Base-by-base conservation (phyloP, 2,113 vertebrate species). In the Micromys minutus region DNA sequence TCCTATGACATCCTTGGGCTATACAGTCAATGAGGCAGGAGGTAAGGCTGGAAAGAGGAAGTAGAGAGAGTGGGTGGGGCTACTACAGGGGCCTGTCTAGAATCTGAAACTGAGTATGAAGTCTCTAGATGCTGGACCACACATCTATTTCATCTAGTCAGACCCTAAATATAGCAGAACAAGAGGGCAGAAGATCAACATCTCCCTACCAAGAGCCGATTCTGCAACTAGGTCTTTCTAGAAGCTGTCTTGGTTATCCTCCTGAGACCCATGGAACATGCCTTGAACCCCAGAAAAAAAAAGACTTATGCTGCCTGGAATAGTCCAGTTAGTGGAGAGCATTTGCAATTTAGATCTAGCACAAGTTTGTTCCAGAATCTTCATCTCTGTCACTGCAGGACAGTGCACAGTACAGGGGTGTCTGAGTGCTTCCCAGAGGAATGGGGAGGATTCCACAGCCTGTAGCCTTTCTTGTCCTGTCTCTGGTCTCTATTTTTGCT, bases 401-500 rank as follows among this genome's bases (percentile, higher is more conserved):
- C 1, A 15, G 15, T 80, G 3, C 42, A 39, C 69, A 9, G 16
- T 45, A 11, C 2, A 81, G 50, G 63, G 13, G 47, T 0, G 8
- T 36, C 15, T 7, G 21, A 13, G 16, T 19, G 3, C 3, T n/a
- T 85, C 79, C 45, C 29, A 0, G 63, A 24, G 42, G 13, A 12
- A 57, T 34, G 34, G 91, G 83, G n/a, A 75, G 29, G 24, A 69
- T 16, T 16, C 31, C 52, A 7, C 3, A 12, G 34, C 4, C 4
- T 71, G 52, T 9, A 69, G 74, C 50, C 36, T 45, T 45, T 29
- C 50, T 88, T 89, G 36, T 9, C 71, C 39, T 83, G 87, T 83
- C 77, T 94, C 61, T 15, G 63, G 72, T 67, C 39, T 67, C 63
- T 87, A 36, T 88, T 76, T 52, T 55, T 94, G n/a, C 52, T 50